Evolutionary conservation across 92 coral and sea anemone species (phyloP), one percentile per base, ranked within the genome.

Genomic region (Virgularia gustaviana): DNA sequence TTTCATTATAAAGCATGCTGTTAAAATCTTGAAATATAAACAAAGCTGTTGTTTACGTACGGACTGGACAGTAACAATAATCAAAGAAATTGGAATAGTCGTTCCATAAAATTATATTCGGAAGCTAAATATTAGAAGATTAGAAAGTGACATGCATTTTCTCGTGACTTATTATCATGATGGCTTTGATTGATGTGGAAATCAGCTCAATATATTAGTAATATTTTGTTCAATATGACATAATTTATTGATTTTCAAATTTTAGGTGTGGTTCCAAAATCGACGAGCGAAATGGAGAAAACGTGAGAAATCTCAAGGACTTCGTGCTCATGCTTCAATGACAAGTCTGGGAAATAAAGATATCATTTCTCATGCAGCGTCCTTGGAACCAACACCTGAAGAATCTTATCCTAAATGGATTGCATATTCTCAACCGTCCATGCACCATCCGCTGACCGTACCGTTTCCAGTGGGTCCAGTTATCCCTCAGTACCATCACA

Each of bases 221-320:
- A 2, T 47, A 25, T 47, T 25, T 47, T 53, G 27, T 22, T 78
- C 38, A 24, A 24, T 5, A 5, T 27, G 51, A 12, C 70, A 6
- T 57, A 78, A 70, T 41, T 37, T 49, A 10, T 72, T 25, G 49
- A 35, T 24, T 30, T 49, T 13, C 38, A 65, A 33, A 19, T 37
- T 36, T n/a, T 56, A 92, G 98, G 98, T 92, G 9, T 92, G 98
- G 98, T 92, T 92, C 58, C 98, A 92, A 58, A 92, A 92, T 83
- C 76, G 98, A 64, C 83, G 98, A 19, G 98, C 98, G 36, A 92
- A 92, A 66, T 92, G 98, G 98, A 81, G 98, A 12, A 92, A 92
- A 62, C 83, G 96, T 10, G 98, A 87, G 72, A 92, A 92, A 38
- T 72, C 91, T 3, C 83, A 75, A 65, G 82, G 98, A 10, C 86